Evolutionary conservation across 2,888 invertebrate species (phyloP), one percentile per base, ranked within the genome.

Genomic region (Cartodere bifasciata): DNA sequence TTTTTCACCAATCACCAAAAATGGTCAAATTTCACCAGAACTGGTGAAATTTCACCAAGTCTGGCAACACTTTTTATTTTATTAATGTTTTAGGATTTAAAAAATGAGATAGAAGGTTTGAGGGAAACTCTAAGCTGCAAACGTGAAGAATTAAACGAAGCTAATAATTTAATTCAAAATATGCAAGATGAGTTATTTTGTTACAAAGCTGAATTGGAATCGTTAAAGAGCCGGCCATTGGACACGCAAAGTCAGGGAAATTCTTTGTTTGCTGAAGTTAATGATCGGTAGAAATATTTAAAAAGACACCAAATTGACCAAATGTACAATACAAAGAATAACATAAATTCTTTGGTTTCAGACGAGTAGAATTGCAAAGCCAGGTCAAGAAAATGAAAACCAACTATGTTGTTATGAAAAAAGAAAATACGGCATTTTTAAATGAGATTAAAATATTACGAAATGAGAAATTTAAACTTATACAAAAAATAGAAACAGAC

Each of bases 241-340:
- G 50, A 53, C 39, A 36, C 40, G 22, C 37, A 44, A 13, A 46
- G 43, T 23, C 46, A 48, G 43, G 57, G 57, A 17, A 57, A 57
- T 42, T 57, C 57, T 3, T 40, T 57, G 29, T 57, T 57, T 49
- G 56, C 54, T 15, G 57, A 57, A 48, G 56, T 57, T 2, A 45
- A 56, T 35, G 53, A 55, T 32, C 50, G 50, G 52, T 53, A 45
- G n/a, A n/a, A n/a, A n/a, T n/a, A 28, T 25, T 29, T n/a, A 20
- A 21, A 7, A 27, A n/a, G n/a, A n/a, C n/a, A 23, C 10, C 2
- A 21, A 7, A n/a, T n/a, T n/a, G n/a, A n/a, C n/a, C n/a, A n/a
- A n/a, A n/a, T n/a, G n/a, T n/a, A n/a, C n/a, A n/a, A n/a, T n/a
- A n/a, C n/a, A n/a, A n/a, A n/a, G n/a, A 34, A 21, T 21, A 26